These are phyloP conservation scores for Tetranychus piercei DNA, from an alignment of 2,888 invertebrate species.

Conservation along the genomic window DNA sequence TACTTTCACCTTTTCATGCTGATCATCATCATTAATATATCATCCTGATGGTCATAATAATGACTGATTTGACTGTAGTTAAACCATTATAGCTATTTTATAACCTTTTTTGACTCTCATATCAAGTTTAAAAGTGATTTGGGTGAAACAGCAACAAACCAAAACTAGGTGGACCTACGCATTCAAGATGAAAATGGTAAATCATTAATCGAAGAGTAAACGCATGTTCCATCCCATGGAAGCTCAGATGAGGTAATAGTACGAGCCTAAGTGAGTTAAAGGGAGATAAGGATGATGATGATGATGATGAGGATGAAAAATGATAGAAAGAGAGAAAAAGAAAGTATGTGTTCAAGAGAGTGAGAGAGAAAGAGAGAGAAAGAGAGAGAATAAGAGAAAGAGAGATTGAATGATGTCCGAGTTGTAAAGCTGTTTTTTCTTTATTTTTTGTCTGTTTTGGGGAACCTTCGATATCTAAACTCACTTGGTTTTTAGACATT, in stretches of 20 bases:
- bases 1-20: not conserved
- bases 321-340: too few relatives aligned
- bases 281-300: not conserved
- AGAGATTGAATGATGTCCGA: not conserved
- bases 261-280: not conserved
- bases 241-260: not conserved
- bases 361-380: too few relatives aligned
- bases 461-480: not conserved
- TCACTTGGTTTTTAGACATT: not conserved
- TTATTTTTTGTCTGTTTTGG: not conserved
- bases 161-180: not conserved
- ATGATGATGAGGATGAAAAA: too few relatives aligned
- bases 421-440: not conserved
- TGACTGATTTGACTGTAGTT: too few relatives aligned
- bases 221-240: conserved; percentile 1
- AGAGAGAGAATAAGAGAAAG: too few relatives aligned
- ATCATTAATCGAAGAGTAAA: not conserved
- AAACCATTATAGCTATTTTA: too few relatives aligned
- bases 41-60: not conserved
- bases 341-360: too few relatives aligned
- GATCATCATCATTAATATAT: not conserved
- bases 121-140: not conserved
- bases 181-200: not conserved
- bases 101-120: too few relatives aligned
- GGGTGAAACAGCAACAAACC: not conserved